Evolutionary conservation across 1,140 invertebrate species (phyloP), one percentile per base, ranked within the genome.

Genomic region (Temnothorax longispinosus): DNA sequence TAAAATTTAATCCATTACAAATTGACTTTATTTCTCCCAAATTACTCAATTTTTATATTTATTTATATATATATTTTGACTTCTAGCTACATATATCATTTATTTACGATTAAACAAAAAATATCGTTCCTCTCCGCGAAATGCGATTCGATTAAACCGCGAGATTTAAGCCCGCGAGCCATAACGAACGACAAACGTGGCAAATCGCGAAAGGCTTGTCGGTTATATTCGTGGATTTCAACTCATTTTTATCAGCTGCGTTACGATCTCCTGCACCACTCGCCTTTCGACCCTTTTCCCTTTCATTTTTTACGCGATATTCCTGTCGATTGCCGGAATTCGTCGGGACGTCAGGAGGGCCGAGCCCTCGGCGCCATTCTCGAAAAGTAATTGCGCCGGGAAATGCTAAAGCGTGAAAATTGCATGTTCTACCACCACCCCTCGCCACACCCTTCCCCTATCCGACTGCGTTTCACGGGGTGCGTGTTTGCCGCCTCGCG

Each of bases 331-430:
- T 69, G 67, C 2, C 60, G 41, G 72, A 75, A 86, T 82, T 81
- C 87, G 76, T 88, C 87, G 71, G 87, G 27, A 86, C 84, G 88
- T 86, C 87, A 69, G 75, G 52, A 72, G 38, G 69, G 32, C 27
- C 27, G 27, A 27, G 27, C 67, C 47, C 72, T 89, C 75, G 27
- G 27, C 1, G 86, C 85, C 89, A 90, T 90, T 90, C 84, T 81
- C 74, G 78, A 90, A 89, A 87, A 90, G 81, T 82, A 90, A 90
- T 88, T 88, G 88, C 86, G 58, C 58, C 32, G 67, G 76, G 52
- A 62, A 86, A 90, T 82, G 89, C 81, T 90, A 90, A 90, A 90
- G 81, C 89, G 89, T 67, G 89, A 90, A 90, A 88, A 90, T 90
- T 90, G 89, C 89, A 64, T 74, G 72, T 80, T 87, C 56, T 60